phyloP scores from a whole-genome alignment of 2,113 vertebrate genomes.

The Actinemys pallida region DNA sequence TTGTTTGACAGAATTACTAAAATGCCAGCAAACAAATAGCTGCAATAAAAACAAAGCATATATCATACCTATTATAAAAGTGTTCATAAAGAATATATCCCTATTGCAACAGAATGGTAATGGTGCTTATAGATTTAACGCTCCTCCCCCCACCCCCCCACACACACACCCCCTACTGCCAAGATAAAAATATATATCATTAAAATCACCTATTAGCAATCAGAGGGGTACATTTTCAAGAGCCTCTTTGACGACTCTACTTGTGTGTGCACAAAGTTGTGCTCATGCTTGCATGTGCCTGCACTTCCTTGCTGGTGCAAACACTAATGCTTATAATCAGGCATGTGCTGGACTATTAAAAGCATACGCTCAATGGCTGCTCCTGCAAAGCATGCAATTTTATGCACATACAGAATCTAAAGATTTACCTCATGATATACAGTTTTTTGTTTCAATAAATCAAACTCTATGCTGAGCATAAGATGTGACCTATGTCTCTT shows the following conservation, averaged over 20 bases:
- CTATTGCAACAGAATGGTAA: not conserved
- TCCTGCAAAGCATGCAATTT: constrained; percentile 29
- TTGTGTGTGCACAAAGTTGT: not conserved
- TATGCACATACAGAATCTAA: not conserved
- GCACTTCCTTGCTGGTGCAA: not conserved
- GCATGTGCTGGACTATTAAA: not conserved
- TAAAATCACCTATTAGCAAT: not conserved
- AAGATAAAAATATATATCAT: not conserved
- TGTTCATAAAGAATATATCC: not conserved
- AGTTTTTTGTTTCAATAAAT: too few relatives aligned
- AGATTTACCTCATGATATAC: not conserved
- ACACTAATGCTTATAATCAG: not conserved
- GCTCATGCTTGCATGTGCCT: not conserved
- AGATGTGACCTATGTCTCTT: not conserved
- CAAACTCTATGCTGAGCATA: not conserved
- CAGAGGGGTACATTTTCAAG: not conserved
- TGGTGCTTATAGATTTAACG: not conserved
- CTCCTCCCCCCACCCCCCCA: too few relatives aligned
- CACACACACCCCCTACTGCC: not conserved
- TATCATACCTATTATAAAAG: not conserved
- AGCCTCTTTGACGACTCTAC: not conserved
- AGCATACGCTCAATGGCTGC: not conserved
- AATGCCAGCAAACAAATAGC: not conserved
- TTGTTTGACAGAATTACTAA: not conserved
- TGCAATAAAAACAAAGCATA: not conserved